phyloP scores from a whole-genome alignment of 1,140 invertebrate genomes.

The Doryteuthis pealeii region DNA sequence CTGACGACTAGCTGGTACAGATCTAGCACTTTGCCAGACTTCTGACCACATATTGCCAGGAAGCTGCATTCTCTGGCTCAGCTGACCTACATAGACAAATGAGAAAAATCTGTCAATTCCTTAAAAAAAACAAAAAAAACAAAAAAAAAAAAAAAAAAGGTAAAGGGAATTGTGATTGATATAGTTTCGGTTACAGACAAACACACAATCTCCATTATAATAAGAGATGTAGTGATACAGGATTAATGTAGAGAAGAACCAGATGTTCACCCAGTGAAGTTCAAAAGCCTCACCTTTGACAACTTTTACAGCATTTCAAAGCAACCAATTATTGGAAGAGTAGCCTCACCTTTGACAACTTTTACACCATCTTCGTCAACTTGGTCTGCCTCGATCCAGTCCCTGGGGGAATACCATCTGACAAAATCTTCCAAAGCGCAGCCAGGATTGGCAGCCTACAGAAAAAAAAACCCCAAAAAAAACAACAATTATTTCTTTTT shows the following conservation, averaged over 20 bases:
- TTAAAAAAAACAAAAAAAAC: no score
- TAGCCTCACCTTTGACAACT: constrained; percentile 27
- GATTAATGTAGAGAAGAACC: neutral
- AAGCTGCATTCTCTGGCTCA: constrained; percentile 91
- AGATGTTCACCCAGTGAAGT: neutral
- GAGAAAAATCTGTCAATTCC: no score
- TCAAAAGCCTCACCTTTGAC: no score
- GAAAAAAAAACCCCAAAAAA: constrained; percentile 18
- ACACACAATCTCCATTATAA: no score
- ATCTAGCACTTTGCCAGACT: constrained; percentile 78
- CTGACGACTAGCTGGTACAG: constrained; percentile 85
- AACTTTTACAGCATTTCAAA: no score
- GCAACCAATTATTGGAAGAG: no score
- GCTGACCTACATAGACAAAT: constrained; percentile 64
- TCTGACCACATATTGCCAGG: constrained; percentile 93
- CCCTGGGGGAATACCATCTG: constrained; percentile 95
- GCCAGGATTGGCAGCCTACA: constrained; percentile 89
- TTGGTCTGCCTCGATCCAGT: constrained; percentile 68
- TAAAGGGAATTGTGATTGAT: no score
- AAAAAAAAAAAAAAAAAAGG: no score
- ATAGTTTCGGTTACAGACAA: no score
- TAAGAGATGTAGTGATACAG: no score
- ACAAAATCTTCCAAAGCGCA: constrained; percentile 94
- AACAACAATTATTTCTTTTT: neutral
- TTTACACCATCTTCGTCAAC: constrained; percentile 37